phyloP scores from a whole-genome alignment of 2,888 invertebrate genomes.

The Lepidochitona cinerea region DNA sequence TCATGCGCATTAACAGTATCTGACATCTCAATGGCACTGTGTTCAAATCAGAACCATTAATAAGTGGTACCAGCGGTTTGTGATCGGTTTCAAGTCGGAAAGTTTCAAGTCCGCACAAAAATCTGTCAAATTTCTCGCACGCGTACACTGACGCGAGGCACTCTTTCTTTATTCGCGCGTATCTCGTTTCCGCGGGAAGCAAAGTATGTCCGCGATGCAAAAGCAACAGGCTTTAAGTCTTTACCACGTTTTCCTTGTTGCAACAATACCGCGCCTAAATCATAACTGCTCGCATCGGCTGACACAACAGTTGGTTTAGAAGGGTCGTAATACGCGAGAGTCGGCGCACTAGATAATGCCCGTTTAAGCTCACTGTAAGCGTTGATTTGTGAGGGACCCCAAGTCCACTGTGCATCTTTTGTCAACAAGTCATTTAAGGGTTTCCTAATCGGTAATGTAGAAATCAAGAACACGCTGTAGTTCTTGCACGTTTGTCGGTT shows the following conservation, averaged over 20 bases:
- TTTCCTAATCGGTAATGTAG: too few relatives aligned
- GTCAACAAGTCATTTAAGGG: not conserved
- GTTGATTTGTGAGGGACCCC: not conserved
- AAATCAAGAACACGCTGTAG: not conserved
- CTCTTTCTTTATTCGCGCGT: not conserved
- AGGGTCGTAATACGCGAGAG: not conserved
- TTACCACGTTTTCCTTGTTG: not conserved
- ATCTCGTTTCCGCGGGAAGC: not conserved
- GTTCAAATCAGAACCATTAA: slow-evolving; percentile 12
- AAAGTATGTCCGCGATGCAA: not conserved
- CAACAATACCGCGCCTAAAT: not conserved
- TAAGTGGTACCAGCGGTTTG: slow-evolving; percentile 25
- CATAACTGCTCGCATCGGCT: slow-evolving; percentile 9
- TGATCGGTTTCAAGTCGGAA: slow-evolving; percentile 26
- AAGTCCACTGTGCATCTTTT: not conserved
- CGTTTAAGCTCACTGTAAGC: not conserved
- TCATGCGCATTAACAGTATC: slow-evolving; percentile 18
- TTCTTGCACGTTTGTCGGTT: not conserved
- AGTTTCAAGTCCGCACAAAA: not conserved
- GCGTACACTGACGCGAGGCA: slow-evolving; percentile 45
- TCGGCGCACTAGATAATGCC: not conserved
- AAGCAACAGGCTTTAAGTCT: not conserved
- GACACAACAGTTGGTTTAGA: not conserved
- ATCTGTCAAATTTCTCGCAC: slow-evolving; percentile 32
- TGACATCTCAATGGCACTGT: slow-evolving; percentile 17